These are phyloP conservation scores for Hololepta plana DNA, from an alignment of 2,888 invertebrate genomes.

Conservation along the genomic window DNA sequence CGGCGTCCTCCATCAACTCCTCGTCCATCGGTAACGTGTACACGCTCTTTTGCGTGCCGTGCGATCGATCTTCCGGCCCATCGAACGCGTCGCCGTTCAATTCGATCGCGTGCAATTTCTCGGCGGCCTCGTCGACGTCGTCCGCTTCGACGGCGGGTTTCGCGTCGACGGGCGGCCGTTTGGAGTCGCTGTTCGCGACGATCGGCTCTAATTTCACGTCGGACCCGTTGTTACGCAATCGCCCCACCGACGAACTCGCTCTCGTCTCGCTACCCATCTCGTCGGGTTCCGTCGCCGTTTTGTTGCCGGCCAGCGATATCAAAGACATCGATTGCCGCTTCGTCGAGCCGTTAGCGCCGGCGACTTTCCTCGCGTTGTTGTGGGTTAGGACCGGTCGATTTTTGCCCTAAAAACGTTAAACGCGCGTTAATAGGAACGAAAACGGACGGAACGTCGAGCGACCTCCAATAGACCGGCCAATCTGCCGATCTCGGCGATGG, in stretches of 20 bases:
- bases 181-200: conserved; percentile 8
- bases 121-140: conserved; percentile 5
- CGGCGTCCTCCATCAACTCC: no score
- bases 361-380: no score
- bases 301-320: conserved; percentile 4
- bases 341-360: background rate
- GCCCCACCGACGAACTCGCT: no score
- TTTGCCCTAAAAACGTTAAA: conserved; percentile 10
- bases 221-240: conserved; percentile 16
- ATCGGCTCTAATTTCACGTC: conserved; percentile 20
- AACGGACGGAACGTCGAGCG: conserved; percentile 18
- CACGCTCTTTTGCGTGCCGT: no score
- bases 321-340: conserved; percentile 6
- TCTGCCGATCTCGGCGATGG: conserved; percentile 40
- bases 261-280: conserved; percentile 2
- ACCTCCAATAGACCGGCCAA: conserved; percentile 42
- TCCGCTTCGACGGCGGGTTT: conserved; percentile 1
- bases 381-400: background rate
- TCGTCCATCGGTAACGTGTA: no score
- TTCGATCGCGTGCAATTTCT: conserved; percentile 1
- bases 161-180: background rate
- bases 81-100: no score
- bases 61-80: no score
- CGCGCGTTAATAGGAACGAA: background rate
- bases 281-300: background rate